These are phyloP conservation scores for Pyxicephalus adspersus DNA, from an alignment of 2,113 vertebrate species.

Conservation along the genomic window DNA sequence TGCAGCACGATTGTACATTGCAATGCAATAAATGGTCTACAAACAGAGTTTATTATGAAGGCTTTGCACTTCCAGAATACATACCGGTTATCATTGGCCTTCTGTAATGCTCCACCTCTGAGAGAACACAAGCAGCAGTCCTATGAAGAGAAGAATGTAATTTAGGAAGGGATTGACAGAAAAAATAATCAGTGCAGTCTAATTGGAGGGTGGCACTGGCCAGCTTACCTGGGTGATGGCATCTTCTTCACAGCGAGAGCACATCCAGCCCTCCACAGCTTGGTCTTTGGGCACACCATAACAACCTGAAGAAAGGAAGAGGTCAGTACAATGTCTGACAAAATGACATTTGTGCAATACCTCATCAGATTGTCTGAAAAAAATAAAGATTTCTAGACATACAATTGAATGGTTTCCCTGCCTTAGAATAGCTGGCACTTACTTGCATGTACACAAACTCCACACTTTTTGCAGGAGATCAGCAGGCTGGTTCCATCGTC, in stretches of 20 bases:
- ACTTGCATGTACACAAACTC: constrained; percentile 93
- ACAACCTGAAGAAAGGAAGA: constrained; percentile 76
- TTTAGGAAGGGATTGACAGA: no score
- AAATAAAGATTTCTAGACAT: no score
- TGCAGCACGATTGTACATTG: no score
- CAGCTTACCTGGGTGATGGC: constrained; percentile 86
- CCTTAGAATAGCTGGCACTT: constrained; percentile 67
- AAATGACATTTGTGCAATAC: neutral
- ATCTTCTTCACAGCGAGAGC: constrained; percentile 88
- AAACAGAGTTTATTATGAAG: no score
- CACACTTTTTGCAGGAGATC: constrained; percentile 88
- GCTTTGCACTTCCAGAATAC: constrained; percentile 55
- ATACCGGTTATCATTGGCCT: constrained; percentile 94
- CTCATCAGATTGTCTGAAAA: neutral
- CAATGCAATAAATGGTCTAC: no score
- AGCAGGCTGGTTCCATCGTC: constrained; percentile 90
- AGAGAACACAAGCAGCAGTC: constrained; percentile 95
- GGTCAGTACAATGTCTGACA: neutral
- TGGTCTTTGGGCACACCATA: constrained; percentile 85
- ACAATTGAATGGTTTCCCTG: no score
- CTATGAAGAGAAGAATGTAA: constrained; percentile 66
- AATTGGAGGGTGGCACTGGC: no score
- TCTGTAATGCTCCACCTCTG: constrained; percentile 93
- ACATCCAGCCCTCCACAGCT: constrained; percentile 85
- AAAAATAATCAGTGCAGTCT: no score